Percentiles rank a stretch among this genome's conserved stretches.
Conservation (phyloP, 2,113 vertebrate species). For the Typhlomys cinereus region DNA sequence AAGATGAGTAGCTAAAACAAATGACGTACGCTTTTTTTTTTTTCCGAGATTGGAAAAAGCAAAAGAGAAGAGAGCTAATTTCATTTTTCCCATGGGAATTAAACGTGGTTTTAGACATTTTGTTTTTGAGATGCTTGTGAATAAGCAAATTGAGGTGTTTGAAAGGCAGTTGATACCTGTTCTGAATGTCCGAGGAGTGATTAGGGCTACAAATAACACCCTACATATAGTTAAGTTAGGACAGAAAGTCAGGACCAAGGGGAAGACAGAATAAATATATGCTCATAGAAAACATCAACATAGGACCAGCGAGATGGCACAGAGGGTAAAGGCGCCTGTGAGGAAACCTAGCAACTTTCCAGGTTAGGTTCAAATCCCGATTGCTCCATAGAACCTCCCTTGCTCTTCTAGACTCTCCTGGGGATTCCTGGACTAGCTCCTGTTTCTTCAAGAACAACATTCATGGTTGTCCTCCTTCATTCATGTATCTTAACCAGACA, state of each 20-base stretch:
- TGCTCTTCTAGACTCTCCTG: no score
- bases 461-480: background rate
- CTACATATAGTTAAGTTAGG: background rate
- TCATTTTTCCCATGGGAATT: background rate
- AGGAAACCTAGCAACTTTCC: no score
- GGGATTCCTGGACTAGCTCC: background rate
- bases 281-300: background rate
- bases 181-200: background rate
- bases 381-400: background rate
- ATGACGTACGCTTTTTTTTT: no score
- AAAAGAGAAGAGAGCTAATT: background rate
- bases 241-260: conserved; percentile 29
- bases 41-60: background rate
- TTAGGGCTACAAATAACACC: background rate
- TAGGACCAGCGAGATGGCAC: background rate
- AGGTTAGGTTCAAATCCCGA: background rate
- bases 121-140: conserved; percentile 17
- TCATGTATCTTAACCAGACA: background rate
- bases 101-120: background rate
- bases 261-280: background rate
- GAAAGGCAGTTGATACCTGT: background rate
- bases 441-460: background rate
- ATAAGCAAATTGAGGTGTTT: background rate
- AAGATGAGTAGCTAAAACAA: no score
- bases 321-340: no score